Conservation (phyloP, 2,797 vertebrate species). For the Cyclopterus lumpus region DNA sequence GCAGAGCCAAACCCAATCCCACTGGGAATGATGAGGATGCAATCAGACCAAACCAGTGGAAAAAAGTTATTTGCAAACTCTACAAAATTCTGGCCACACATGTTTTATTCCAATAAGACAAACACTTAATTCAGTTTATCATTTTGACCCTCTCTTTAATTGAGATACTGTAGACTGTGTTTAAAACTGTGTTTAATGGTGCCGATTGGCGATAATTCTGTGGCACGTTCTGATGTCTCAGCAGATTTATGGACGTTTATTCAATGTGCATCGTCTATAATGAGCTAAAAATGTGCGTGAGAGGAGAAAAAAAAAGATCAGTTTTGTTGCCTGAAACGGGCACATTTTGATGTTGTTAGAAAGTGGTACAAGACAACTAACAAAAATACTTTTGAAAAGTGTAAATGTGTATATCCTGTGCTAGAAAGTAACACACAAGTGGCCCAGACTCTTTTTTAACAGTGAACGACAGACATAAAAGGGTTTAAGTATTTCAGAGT, state of each 20-base stretch:
- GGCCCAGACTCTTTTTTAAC: conserved; percentile 8
- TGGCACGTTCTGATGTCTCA: not conserved
- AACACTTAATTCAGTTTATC: conserved; percentile 1
- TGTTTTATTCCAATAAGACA: conserved; percentile 6
- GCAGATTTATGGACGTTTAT: not conserved
- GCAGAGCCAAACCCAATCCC: conserved; percentile 14
- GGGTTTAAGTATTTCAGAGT: conserved; percentile 9
- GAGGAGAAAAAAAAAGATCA: not conserved
- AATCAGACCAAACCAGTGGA: conserved; percentile 16
- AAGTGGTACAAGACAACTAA: not conserved
- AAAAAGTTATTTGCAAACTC: not conserved
- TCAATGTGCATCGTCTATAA: not conserved
- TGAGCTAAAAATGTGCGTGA: not conserved
- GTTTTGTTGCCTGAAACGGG: not conserved
- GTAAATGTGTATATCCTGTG: not conserved
- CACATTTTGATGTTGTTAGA: not conserved
- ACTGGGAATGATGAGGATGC: conserved; percentile 7
- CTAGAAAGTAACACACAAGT: not conserved
- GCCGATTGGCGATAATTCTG: not conserved
- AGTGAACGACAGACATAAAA: not conserved
- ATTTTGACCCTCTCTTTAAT: not conserved
- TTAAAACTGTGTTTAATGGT: no score
- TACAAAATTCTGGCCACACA: not conserved
- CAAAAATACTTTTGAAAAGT: not conserved
- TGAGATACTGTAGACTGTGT: not conserved